Conservation (phyloP, 2,113 vertebrate genomes). For the Halichoerus grypus region DNA sequence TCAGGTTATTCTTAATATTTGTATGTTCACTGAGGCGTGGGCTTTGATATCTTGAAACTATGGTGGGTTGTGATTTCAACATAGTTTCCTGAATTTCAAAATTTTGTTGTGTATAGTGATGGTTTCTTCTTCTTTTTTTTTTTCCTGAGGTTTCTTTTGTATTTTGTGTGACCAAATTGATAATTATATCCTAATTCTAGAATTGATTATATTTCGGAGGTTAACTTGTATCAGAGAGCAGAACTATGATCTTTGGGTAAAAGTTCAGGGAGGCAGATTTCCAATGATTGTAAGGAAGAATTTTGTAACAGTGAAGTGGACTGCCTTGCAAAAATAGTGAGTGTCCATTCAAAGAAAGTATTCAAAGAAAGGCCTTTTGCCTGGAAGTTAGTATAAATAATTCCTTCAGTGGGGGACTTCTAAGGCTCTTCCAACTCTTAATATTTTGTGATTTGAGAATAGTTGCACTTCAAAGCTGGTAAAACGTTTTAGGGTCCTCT, state of each 20-base stretch:
- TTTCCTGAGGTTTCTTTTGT: neutral
- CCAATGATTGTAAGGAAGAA: constrained; percentile 48
- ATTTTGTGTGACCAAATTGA: constrained; percentile 43
- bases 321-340: constrained; percentile 54
- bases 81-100: constrained; percentile 67
- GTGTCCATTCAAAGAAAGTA: neutral
- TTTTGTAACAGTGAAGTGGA: neutral
- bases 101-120: neutral
- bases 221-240: constrained; percentile 50
- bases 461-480: constrained; percentile 50
- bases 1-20: constrained; percentile 19
- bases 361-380: constrained; percentile 6
- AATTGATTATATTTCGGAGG: constrained; percentile 36
- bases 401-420: neutral
- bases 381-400: neutral
- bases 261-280: constrained; percentile 48
- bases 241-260: constrained; percentile 40
- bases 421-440: neutral
- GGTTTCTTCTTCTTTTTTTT: neutral
- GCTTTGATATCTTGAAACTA: constrained; percentile 48
- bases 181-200: constrained; percentile 21
- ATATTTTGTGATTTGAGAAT: constrained; percentile 64
- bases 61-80: constrained; percentile 55
- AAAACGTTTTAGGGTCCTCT: constrained; percentile 52
- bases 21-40: constrained; percentile 15